Evolutionary conservation across 2,888 invertebrate species (phyloP), one percentile per base, ranked within the genome.

Genomic region (Apoda limacodes): DNA sequence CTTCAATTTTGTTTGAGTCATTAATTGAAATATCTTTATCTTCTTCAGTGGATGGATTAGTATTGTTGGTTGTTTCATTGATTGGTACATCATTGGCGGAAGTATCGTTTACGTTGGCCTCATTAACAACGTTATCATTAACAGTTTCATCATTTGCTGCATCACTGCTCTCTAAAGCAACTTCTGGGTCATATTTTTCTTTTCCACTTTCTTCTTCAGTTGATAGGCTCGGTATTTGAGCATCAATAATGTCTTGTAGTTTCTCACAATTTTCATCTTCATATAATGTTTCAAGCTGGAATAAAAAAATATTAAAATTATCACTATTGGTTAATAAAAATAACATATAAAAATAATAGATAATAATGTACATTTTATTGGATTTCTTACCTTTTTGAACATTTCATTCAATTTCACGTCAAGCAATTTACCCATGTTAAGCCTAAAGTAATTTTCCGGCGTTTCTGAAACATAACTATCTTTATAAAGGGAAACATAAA

Each of bases 301-400:
- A 17, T 6, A 17, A 17, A 17, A 17, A 17, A 17, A 17, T 17
- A 17, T 17, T 17, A 17, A 17, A 17, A 17, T 17, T 5, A 5
- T 17, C n/a, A n/a, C n/a, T n/a, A n/a, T n/a, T n/a, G n/a, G n/a
- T n/a, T n/a, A n/a, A n/a, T n/a, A n/a, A n/a, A n/a, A n/a, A n/a
- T n/a, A n/a, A n/a, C 7, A 17, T 17, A 6, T 17, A 7, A 17
- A 7, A 7, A 6, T 7, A 7, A 17, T 17, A 6, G 17, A 6
- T 17, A 17, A 17, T 17, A 17, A 17, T 17, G 17, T 17, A 17
- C 17, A 7, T 10, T 19, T 23, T 14, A 25, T 20, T 4, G 25
- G 9, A 22, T 4, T 13, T 42, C 39, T 45, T 48, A 65, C 65
- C 49, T 58, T 55, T 3, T 23, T 14, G 31, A 55, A 50, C 46